A percentile compares a stretch with the other conserved stretches of the same genome.
Conservation (phyloP, 2,888 invertebrate species). For the Euzophera pinguis region DNA sequence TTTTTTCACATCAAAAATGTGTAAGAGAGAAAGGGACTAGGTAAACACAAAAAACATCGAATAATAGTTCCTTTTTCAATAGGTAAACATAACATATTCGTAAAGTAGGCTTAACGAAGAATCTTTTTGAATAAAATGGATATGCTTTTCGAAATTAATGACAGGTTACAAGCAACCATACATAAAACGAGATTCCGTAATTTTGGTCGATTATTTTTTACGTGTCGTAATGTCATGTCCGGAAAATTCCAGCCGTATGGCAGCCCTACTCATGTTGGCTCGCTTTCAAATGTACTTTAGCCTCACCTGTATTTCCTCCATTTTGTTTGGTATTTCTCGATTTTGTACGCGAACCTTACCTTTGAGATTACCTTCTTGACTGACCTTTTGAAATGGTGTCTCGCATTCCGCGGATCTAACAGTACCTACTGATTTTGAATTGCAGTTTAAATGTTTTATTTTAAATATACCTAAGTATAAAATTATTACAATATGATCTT, state of each 20-base stretch:
- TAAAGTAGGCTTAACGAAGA: too few species aligned
- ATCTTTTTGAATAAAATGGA: too few species aligned
- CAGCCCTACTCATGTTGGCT: not conserved
- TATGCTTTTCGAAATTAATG: not conserved
- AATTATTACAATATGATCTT: not conserved
- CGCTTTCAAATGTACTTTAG: not conserved
- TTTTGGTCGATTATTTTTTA: too few species aligned
- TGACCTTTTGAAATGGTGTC: constrained; percentile 10
- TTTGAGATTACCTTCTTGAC: constrained; percentile 7
- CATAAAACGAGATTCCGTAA: too few species aligned
- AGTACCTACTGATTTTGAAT: not conserved
- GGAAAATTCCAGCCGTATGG: not conserved
- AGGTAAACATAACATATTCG: too few species aligned
- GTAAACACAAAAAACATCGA: too few species aligned
- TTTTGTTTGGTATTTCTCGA: constrained; percentile 4
- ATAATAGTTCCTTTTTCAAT: too few species aligned
- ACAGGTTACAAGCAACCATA: too few species aligned
- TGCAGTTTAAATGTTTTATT: not conserved
- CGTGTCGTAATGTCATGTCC: not conserved
- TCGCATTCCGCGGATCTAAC: constrained; percentile 8
- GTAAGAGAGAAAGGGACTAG: too few species aligned
- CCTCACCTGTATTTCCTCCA: not conserved
- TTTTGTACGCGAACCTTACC: constrained; percentile 8
- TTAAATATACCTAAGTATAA: not conserved
- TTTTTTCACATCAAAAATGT: too few species aligned